Evolutionary conservation across 2,113 vertebrate species (phyloP).

Genomic region (Riparia riparia): DNA sequence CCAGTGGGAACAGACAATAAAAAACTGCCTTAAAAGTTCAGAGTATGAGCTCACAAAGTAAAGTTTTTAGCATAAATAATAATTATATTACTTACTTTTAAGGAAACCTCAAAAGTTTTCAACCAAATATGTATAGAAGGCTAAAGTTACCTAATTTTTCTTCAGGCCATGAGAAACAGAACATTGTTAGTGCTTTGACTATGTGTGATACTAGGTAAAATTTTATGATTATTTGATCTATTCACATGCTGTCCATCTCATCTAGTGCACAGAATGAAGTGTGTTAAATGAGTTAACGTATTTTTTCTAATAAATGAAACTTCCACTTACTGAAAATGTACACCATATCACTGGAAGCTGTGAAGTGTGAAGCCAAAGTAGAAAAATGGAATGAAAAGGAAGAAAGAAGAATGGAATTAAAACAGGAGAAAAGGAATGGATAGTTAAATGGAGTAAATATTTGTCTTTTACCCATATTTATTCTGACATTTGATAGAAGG

Average conservation of each 20-base stretch:
- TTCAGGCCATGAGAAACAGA: not conserved
- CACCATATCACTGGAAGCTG: not conserved
- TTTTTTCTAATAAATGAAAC: not conserved
- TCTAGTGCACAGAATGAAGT: not conserved
- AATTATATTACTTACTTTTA: not conserved
- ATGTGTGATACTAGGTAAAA: not conserved
- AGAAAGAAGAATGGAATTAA: too few species aligned
- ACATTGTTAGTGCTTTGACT: not conserved
- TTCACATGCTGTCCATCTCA: not conserved
- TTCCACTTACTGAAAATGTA: not conserved
- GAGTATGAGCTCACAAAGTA: not conserved
- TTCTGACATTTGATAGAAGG: not conserved
- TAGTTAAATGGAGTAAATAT: not conserved
- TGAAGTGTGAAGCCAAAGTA: not conserved
- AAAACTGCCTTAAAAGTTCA: not conserved
- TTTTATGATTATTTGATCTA: not conserved
- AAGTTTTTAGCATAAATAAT: not conserved
- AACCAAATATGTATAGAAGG: not conserved
- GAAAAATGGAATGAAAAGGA: not conserved
- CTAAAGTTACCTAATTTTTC: not conserved
- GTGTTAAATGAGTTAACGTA: not conserved
- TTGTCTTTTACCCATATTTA: not conserved
- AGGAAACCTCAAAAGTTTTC: not conserved
- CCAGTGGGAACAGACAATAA: not conserved
- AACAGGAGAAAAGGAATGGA: not conserved